Conservation (phyloP, 30 jellyfish, hydroid and myxozoan species). For the Catostylus mosaicus region DNA sequence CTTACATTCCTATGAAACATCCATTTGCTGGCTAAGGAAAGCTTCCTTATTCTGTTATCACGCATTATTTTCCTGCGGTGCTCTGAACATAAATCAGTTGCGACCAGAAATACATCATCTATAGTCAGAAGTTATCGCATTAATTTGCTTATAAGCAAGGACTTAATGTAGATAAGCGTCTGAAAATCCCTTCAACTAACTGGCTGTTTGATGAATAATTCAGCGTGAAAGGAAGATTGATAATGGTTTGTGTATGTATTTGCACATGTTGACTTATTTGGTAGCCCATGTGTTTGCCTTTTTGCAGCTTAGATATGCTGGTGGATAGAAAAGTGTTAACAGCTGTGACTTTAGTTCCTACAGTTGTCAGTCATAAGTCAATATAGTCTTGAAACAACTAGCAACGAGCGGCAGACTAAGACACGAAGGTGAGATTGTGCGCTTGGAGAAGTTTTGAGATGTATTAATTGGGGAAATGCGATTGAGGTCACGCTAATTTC, state of each 20-base stretch:
- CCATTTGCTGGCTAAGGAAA: too few species aligned
- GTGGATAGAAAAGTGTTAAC: neutral
- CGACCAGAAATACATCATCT: neutral
- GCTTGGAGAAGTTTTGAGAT: too few species aligned
- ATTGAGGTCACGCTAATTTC: too few species aligned
- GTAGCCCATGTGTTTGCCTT: neutral
- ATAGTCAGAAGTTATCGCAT: neutral
- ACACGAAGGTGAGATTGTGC: too few species aligned
- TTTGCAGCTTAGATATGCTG: neutral
- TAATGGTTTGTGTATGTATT: neutral
- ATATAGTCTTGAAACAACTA: too few species aligned
- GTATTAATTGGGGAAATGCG: too few species aligned
- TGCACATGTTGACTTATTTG: neutral
- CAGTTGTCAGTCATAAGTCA: too few species aligned
- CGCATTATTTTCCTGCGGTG: neutral
- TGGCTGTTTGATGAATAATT: constrained; percentile 6
- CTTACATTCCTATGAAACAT: too few species aligned
- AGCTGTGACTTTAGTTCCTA: neutral
- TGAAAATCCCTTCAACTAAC: neutral
- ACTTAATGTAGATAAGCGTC: neutral
- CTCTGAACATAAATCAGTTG: neutral
- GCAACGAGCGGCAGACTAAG: too few species aligned
- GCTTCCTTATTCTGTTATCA: too few species aligned
- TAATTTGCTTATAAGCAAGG: neutral
- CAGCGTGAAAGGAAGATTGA: neutral